phyloP scores from a whole-genome alignment of 2,797 vertebrate genomes.

The Vireo griseus region DNA sequence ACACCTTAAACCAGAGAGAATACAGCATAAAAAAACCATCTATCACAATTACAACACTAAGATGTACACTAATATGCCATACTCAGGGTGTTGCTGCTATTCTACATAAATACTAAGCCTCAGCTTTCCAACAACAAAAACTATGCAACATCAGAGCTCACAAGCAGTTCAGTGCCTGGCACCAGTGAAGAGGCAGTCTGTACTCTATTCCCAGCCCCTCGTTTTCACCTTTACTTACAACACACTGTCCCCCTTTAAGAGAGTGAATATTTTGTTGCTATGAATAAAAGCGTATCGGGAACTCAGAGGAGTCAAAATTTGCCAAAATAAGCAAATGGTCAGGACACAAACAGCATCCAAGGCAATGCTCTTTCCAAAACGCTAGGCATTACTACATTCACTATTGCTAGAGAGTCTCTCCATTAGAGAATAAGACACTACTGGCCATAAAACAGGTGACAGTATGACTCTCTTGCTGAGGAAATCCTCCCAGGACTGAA shows the following conservation, averaged over 20 bases:
- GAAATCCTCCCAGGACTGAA: not conserved
- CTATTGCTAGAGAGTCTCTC: not conserved
- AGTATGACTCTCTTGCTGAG: not conserved
- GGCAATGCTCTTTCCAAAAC: not conserved
- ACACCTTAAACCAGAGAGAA: not conserved
- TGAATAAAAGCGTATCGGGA: not conserved
- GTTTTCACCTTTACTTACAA: not conserved
- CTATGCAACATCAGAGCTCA: not conserved
- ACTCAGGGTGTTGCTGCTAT: not conserved
- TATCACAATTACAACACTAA: not conserved
- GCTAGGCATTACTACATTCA: not conserved
- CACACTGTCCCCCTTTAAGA: rapidly evolving
- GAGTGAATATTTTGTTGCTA: not conserved
- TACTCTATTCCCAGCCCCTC: not conserved
- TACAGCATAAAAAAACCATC: not conserved
- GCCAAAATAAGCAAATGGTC: not conserved
- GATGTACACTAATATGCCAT: not conserved
- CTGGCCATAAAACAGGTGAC: not conserved
- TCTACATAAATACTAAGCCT: not conserved
- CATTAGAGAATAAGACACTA: not conserved
- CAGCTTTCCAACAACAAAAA: not conserved
- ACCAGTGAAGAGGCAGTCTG: not conserved
- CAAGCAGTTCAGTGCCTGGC: rapidly evolving
- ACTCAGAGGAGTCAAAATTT: not conserved
- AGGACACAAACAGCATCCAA: not conserved